A percentile compares a stretch with the other conserved stretches of the same genome.
Conservation (phyloP, 1,140 invertebrate genomes). For the Chironomus tepperi region DNA sequence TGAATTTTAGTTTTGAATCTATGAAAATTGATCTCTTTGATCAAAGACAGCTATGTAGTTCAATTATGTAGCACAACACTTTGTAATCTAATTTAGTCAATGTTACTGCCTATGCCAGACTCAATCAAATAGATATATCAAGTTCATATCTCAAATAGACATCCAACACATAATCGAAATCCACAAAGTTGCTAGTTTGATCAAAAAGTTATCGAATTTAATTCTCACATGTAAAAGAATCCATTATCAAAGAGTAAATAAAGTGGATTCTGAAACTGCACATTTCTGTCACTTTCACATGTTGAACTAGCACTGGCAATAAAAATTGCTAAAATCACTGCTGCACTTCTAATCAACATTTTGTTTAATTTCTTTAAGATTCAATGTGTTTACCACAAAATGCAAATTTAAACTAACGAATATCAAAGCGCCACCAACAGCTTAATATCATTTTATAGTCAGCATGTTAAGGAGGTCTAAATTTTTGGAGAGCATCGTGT, state of each 20-base stretch:
- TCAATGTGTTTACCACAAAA: background rate
- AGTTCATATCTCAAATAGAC: too few species aligned
- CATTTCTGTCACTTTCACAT: background rate
- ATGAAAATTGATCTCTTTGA: too few species aligned
- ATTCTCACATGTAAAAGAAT: slow-evolving; percentile 20
- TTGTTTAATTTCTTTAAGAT: background rate
- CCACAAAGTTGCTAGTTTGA: too few species aligned
- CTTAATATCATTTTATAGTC: slow-evolving; percentile 8
- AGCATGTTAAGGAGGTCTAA: background rate
- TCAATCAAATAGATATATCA: too few species aligned
- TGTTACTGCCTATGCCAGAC: too few species aligned
- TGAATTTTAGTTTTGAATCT: background rate
- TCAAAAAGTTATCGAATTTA: background rate
- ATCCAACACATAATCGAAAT: too few species aligned
- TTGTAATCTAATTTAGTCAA: too few species aligned
- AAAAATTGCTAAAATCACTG: background rate
- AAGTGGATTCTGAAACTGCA: background rate
- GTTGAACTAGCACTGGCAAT: background rate
- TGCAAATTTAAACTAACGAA: slow-evolving; percentile 11
- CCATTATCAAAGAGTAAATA: background rate
- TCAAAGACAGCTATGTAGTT: too few species aligned
- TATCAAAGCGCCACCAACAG: background rate
- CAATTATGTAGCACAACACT: too few species aligned
- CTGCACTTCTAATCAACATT: slow-evolving; percentile 4
- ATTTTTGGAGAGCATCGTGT: background rate